Evolutionary conservation across 2,888 invertebrate genomes (phyloP).

Genomic region (Dynastes hyllus): DNA sequence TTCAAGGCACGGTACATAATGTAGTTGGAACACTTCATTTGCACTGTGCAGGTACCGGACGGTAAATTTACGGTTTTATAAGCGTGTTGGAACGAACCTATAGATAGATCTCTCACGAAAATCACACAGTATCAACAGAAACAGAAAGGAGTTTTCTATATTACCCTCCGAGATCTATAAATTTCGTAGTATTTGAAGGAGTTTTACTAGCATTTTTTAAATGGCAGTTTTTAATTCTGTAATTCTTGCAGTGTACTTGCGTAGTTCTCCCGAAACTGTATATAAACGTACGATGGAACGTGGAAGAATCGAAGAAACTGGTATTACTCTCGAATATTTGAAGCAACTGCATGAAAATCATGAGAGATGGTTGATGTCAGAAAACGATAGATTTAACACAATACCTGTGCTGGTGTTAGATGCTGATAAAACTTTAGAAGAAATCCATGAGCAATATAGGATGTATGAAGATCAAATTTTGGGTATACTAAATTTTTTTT

Average conservation of each 20-base stretch:
- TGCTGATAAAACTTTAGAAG: conserved; percentile 78
- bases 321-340: conserved; percentile 87
- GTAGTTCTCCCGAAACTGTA: conserved; percentile 79
- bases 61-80: too few relatives aligned
- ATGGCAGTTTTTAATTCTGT: too few relatives aligned
- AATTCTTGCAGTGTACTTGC: conserved; percentile 76
- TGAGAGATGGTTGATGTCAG: conserved; percentile 79
- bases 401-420: conserved; percentile 78
- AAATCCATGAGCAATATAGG: conserved; percentile 79
- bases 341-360: conserved; percentile 85
- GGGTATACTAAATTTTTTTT: conserved; percentile 56
- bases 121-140: not conserved
- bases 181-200: too few relatives aligned
- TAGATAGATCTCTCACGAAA: too few relatives aligned
- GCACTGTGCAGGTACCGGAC: too few relatives aligned
- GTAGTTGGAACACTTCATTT: too few relatives aligned
- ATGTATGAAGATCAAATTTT: conserved; percentile 75
- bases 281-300: conserved; percentile 83
- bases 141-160: too few relatives aligned
- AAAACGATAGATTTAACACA: conserved; percentile 65
- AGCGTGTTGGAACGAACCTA: too few relatives aligned
- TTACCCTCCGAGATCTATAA: too few relatives aligned
- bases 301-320: conserved; percentile 86
- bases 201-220: too few relatives aligned
- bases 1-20: too few relatives aligned